Conservation (phyloP, 1,140 invertebrate species). For the Zophobas morio region DNA sequence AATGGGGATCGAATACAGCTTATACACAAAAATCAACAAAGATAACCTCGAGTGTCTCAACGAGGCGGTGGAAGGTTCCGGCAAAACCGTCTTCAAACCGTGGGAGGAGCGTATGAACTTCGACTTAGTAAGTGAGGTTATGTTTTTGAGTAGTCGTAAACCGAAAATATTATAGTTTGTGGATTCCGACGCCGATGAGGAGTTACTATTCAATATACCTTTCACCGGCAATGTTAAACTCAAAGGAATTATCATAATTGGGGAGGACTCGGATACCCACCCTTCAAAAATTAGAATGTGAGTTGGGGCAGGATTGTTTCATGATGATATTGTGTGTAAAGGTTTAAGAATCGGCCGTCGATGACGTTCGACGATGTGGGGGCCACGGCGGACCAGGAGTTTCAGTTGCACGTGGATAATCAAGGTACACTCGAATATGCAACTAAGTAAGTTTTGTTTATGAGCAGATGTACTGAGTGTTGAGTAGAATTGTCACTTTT, state of each 20-base stretch:
- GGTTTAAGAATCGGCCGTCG: conserved; percentile 91
- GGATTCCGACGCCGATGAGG: conserved; percentile 95
- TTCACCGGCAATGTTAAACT: conserved; percentile 96
- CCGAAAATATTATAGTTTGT: conserved; percentile 78
- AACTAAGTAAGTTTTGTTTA: conserved; percentile 79
- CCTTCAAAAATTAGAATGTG: conserved; percentile 91
- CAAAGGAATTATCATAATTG: conserved; percentile 93
- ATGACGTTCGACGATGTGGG: conserved; percentile 94
- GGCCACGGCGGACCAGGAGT: conserved; percentile 87
- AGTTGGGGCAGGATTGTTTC: conserved; percentile 57
- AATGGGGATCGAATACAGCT: conserved; percentile 88
- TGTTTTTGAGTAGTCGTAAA: conserved; percentile 9
- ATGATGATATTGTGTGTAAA: conserved; percentile 67
- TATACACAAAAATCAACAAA: conserved; percentile 91
- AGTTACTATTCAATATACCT: conserved; percentile 95
- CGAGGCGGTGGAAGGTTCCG: conserved; percentile 87
- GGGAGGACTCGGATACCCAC: conserved; percentile 87
- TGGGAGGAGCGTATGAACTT: conserved; percentile 90
- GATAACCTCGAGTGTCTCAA: conserved; percentile 94
- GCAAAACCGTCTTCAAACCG: conserved; percentile 91
- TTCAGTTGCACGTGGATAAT: conserved; percentile 87
- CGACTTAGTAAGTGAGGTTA: conserved; percentile 74
- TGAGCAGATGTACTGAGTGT: conserved; percentile 49
- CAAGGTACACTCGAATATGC: conserved; percentile 89
- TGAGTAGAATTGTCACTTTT: conserved; percentile 89